These are phyloP conservation scores for Hemicentrotus pulcherrimus DNA, from an alignment of 35 echinoderm and acorn worm species.

Conservation along the genomic window DNA sequence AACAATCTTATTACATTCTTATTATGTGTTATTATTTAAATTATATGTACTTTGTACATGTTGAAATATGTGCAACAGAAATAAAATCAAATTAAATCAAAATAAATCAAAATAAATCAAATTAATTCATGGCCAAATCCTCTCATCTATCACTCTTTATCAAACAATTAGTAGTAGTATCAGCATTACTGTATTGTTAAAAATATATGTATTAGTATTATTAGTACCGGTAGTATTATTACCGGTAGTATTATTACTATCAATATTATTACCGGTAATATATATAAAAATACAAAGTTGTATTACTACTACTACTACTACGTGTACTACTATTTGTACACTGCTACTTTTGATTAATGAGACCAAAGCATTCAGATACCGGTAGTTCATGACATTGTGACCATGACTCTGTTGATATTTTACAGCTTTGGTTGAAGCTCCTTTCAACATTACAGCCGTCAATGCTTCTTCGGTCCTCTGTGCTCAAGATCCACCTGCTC, in stretches of 20 bases:
- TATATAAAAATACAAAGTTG: background rate
- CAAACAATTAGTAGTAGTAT: no score
- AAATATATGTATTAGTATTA: no score
- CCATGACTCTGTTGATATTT: background rate
- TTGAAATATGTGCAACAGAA: no score
- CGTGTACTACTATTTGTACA: background rate
- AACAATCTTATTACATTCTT: no score
- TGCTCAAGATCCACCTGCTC: slow-evolving; percentile 15
- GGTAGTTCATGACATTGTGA: background rate
- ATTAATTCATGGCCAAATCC: no score
- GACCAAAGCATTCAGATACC: background rate
- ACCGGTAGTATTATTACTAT: background rate
- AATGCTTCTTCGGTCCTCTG: background rate
- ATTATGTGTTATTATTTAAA: no score
- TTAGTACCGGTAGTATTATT: background rate
- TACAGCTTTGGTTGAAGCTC: background rate
- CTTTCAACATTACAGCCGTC: background rate
- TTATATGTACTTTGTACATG: no score
- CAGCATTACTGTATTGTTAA: no score
- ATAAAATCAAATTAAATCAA: no score
- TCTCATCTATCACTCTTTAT: no score
- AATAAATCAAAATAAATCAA: no score
- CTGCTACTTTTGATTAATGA: background rate
- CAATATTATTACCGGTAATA: background rate
- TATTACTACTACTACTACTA: background rate